Conservation (phyloP, 2,113 vertebrate species). For the Notarius quadriscutis region DNA sequence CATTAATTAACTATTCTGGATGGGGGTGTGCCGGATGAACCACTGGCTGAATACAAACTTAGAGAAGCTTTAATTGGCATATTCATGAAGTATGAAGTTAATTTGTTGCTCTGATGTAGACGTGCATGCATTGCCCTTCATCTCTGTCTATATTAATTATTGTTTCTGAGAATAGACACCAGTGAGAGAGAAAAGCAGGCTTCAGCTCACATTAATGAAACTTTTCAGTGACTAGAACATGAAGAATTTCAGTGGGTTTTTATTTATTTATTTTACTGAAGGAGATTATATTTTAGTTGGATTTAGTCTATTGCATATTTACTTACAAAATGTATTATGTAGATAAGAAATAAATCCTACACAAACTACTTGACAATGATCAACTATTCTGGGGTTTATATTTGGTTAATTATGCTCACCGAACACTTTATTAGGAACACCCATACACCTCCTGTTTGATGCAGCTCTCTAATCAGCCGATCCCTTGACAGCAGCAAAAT, state of each 20-base stretch:
- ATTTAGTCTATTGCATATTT: not conserved
- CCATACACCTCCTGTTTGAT: no score
- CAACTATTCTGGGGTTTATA: not conserved
- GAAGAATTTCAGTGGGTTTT: constrained; percentile 12
- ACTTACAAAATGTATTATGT: not conserved
- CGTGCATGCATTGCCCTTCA: constrained; percentile 14
- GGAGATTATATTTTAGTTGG: not conserved
- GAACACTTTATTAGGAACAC: no score
- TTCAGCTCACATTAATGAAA: not conserved
- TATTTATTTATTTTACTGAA: no score
- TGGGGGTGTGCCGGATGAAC: constrained; percentile 18
- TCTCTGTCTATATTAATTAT: not conserved
- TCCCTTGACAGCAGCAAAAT: no score
- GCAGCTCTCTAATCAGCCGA: no score
- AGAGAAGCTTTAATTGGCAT: constrained; percentile 44
- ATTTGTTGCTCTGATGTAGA: constrained; percentile 40
- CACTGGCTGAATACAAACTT: constrained; percentile 38
- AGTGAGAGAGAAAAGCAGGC: constrained; percentile 27
- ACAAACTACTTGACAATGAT: not conserved
- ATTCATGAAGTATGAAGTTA: constrained; percentile 41
- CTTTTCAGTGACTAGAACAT: constrained; percentile 4
- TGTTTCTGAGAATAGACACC: constrained; percentile 26
- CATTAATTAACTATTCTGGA: constrained; percentile 45
- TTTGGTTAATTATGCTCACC: not conserved
- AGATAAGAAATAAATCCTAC: not conserved